Evolutionary conservation across 2,888 invertebrate species (phyloP), one percentile per base, ranked within the genome.

Genomic region (Onthophagus sagittarius): DNA sequence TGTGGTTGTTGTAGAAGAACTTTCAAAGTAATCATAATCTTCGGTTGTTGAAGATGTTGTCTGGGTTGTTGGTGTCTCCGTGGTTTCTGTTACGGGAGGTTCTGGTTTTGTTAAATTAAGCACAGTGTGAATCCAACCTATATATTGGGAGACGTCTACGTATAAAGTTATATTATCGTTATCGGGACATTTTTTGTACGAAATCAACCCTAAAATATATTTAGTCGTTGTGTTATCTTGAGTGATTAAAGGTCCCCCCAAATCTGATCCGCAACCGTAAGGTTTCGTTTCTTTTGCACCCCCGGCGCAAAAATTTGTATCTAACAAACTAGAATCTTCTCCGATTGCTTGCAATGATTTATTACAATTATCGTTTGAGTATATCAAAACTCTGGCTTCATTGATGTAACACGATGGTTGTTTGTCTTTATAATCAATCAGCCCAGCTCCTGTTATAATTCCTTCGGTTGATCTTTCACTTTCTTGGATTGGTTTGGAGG

Each of bases 161-260:
- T 90, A 90, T 11, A 90, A 85, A 23, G 90, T 90, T 83, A 86
- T 76, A 81, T 84, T 86, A 69, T 86, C 87, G 3, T 88, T 87
- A 78, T 88, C 85, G 7, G 90, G 91, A 81, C 91, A 91, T 72
- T 89, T 89, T n/a, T 91, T 90, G 88, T 90, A 91, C 0, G 91
- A 91, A 0, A 90, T 89, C 6, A 91, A 81, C 70, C 91, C 91
- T 90, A 80, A 11, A 81, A 81, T 67, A 15, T 5, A 67, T 23
- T 7, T 13, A 64, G 67, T 75, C 31, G 15, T 23, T 1, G 15
- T 67, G 31, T 67, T 23, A 67, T 67, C n/a, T 23, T 5, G 15
- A 67, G 32, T 6, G 1, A 32, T 67, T 13, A 67, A 13, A 31
- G 67, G 67, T 15, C 67, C 67, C 6, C 67, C 67, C 11, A 67